Base-by-base conservation (phyloP, 2,113 vertebrate genomes). In the Madoqua kirkii region DNA sequence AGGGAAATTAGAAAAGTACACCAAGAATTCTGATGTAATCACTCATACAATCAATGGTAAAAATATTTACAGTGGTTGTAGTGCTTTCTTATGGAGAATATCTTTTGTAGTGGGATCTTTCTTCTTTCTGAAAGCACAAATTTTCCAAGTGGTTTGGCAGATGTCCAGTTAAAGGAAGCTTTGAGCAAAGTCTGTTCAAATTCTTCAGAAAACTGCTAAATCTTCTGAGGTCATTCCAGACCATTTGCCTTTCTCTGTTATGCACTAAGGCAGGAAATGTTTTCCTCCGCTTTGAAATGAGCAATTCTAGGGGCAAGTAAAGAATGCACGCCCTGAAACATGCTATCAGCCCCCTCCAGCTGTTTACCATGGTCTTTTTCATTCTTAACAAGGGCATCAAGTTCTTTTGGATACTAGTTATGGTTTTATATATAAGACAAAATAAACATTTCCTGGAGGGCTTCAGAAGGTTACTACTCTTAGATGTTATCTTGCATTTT, bases 211-310 rank as follows among this genome's bases (percentile, higher is more conserved):
- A 93, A 62, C 93, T 97, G 96, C 90, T 89, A 97, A 98, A 90
- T 95, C 97, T 95, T 96, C 89, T 97, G 45, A 95, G 98, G 98
- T 98, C 98, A 98, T 97, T 98, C 97, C 97, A 98, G 98, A 99
- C 85, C 87, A 82, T 98, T 98, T 89, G 76, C 92, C 96, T 94
- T 98, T 88, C 83, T 96, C 83, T 98, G 97, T 98, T 98, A 97
- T 98, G 97, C 97, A 98, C 98, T 59, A 96, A 98, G 95, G 92
- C 98, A 99, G 98, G 98, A 99, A 99, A 99, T 99, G 98, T 99
- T 98, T 99, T 98, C 97, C 98, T 98, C 76, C 50, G 86, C 97
- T 98, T 96, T 96, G 96, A 98, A 98, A 98, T 95, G 97, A 98
- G 96, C 97, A 97, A 31, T 95, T 96, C 90, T 98, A 98, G 97